These are phyloP conservation scores for Takifugu bimaculatus DNA, from an alignment of 2,113 vertebrate genomes.

Conservation along the genomic window DNA sequence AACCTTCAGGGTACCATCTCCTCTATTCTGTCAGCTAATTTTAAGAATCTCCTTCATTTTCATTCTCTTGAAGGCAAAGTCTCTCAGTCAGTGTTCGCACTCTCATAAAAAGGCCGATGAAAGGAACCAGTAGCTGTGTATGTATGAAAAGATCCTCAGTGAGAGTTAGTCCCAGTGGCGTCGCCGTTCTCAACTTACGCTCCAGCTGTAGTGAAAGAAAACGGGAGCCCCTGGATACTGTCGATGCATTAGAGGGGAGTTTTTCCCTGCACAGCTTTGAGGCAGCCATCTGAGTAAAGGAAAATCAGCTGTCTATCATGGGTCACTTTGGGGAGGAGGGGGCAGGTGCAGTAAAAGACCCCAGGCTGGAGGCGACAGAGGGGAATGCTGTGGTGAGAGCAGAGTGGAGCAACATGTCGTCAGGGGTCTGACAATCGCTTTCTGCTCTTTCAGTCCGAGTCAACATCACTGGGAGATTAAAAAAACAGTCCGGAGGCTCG, in stretches of 20 bases:
- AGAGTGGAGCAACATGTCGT: slow-evolving; percentile 1
- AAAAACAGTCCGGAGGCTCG: slow-evolving; percentile 1
- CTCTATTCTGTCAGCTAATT: slow-evolving; percentile 13
- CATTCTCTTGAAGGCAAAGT: slow-evolving; percentile 27
- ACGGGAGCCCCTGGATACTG: neutral
- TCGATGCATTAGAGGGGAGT: slow-evolving; percentile 2
- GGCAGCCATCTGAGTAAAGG: slow-evolving; percentile 6
- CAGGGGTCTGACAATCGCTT: slow-evolving; percentile 5
- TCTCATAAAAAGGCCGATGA: slow-evolving; percentile 1
- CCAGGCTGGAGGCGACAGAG: slow-evolving; percentile 17
- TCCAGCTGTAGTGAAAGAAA: slow-evolving; percentile 23
- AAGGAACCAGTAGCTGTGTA: too few relatives aligned
- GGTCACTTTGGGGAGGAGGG: slow-evolving; percentile 4
- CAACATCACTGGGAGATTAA: neutral
- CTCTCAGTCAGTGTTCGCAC: slow-evolving; percentile 27
- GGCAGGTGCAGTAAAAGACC: slow-evolving; percentile 8
- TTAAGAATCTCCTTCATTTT: slow-evolving; percentile 25
- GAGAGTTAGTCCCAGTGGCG: slow-evolving; percentile 27
- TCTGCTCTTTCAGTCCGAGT: slow-evolving; percentile 6
- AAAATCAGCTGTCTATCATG: slow-evolving; percentile 5
- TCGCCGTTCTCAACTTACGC: slow-evolving; percentile 3
- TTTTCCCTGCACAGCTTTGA: slow-evolving; percentile 6
- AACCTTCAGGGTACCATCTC: slow-evolving; percentile 18
- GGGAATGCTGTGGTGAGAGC: slow-evolving; percentile 14
- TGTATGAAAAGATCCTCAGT: slow-evolving; percentile 31